Base-by-base conservation (phyloP, 2,113 vertebrate genomes). In the Chroicocephalus ridibundus region DNA sequence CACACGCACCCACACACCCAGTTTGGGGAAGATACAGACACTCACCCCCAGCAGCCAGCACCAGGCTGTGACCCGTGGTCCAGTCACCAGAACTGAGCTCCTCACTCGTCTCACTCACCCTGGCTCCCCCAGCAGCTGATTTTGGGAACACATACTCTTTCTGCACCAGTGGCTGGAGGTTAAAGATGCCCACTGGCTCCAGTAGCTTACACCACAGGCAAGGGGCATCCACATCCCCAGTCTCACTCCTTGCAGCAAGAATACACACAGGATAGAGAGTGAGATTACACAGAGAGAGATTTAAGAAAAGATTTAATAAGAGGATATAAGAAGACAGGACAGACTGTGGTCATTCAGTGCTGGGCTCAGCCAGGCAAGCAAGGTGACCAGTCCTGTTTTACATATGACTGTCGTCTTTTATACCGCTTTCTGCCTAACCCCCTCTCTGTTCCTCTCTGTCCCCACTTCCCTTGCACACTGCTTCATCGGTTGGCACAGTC, bases 31-130 rank as follows among this genome's bases (percentile, higher is more conserved):
- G 21, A 26, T 15, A 26, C 2, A 42, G 19, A n/a, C 22, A 15
- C 10, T 65, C 2, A 2, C 2, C 1, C 3, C 6, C 12, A 55
- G 25, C 1, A 90, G 60, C 6, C 0, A 0, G 10, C 13, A 52
- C 2, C 7, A 70, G 25, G 17, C n/a, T 78, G 40, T 44, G 27
- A 70, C 40, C 36, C 4, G 0, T 2, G 3, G 32, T 27, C 15
- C 31, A 44, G 12, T 27, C 29, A 6, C 10, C 2, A 5, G 13
- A 1, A 0, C 14, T 69, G 60, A 78, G 8, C 10, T 3, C 3
- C 13, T 72, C 18, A 26, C 26, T 74, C 14, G 5, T 5, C 19
- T 61, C 19, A 62, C 20, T 88, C 6, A 20, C 8, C 13, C 14
- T 2, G 3, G 6, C 16, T 16, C 5, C n/a, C 6, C 2, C 13